Evolutionary conservation across 2,888 invertebrate genomes (phyloP).

Genomic region (Cephonodes hylas): DNA sequence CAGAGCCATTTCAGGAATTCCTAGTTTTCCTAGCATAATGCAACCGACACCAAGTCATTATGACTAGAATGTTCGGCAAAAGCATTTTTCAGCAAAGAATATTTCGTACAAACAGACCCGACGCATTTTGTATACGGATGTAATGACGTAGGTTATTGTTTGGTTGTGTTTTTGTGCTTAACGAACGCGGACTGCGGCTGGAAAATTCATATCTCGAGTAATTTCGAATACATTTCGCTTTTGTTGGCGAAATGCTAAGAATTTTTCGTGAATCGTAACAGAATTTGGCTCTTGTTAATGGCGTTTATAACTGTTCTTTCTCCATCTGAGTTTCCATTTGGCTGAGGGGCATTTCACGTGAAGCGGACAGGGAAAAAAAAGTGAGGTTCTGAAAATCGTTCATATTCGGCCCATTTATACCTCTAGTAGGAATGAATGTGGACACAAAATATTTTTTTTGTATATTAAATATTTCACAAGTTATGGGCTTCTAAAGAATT

Average conservation of each 20-base stretch:
- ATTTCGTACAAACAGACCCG: neutral
- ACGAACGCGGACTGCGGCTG: neutral
- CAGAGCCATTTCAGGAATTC: too few species aligned
- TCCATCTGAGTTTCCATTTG: too few species aligned
- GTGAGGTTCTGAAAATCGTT: too few species aligned
- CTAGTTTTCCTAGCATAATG: too few species aligned
- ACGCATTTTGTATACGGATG: neutral
- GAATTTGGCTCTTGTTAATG: neutral
- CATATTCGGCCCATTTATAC: too few species aligned
- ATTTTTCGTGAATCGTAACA: neutral
- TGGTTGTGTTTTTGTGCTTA: constrained; percentile 14
- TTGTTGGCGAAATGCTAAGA: constrained; percentile 5
- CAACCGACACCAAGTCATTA: neutral
- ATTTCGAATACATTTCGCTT: constrained; percentile 13
- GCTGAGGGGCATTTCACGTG: too few species aligned
- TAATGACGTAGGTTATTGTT: constrained; percentile 18
- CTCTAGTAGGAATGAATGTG: too few species aligned
- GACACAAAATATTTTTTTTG: too few species aligned
- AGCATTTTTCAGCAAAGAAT: neutral
- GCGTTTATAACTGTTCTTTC: too few species aligned
- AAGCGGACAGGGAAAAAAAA: too few species aligned
- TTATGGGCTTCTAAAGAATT: too few species aligned
- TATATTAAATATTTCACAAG: too few species aligned
- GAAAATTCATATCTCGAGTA: constrained; percentile 11
- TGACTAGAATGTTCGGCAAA: neutral